Conservation (phyloP, 1,140 invertebrate genomes). For the Latrodectus geometricus region DNA sequence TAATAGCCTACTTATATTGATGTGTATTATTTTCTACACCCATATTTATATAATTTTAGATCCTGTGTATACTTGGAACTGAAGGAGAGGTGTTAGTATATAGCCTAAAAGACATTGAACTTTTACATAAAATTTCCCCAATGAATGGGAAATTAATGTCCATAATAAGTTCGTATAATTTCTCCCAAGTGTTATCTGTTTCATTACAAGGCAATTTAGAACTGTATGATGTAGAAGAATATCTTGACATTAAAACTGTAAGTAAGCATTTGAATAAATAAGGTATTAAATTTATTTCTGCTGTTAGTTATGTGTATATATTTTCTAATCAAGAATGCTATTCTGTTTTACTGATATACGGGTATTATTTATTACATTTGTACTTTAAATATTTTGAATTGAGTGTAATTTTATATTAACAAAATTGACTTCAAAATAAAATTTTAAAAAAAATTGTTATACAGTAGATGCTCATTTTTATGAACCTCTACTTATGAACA, state of each 20-base stretch:
- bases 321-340: no score
- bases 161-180: neutral
- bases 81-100: conserved; percentile 17
- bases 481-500: no score
- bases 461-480: no score
- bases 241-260: conserved; percentile 15
- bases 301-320: no score
- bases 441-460: no score
- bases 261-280: neutral
- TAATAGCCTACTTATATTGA: neutral
- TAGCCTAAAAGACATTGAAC: conserved; percentile 11
- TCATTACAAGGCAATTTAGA: conserved; percentile 30
- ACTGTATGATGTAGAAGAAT: conserved; percentile 40
- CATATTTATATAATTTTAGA: conserved; percentile 1
- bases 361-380: no score
- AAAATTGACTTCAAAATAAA: no score
- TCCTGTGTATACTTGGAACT: conserved; percentile 13
- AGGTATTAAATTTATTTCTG: no score
- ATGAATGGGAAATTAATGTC: conserved; percentile 20
- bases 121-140: neutral
- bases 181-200: conserved; percentile 10
- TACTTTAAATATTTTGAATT: no score
- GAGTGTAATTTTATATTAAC: no score
- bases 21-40: neutral
- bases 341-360: no score